Percentiles rank a stretch among this genome's conserved stretches.
phyloP scores from a whole-genome alignment of 1,140 invertebrate genomes.

The Caenorhabditis brenneri region DNA sequence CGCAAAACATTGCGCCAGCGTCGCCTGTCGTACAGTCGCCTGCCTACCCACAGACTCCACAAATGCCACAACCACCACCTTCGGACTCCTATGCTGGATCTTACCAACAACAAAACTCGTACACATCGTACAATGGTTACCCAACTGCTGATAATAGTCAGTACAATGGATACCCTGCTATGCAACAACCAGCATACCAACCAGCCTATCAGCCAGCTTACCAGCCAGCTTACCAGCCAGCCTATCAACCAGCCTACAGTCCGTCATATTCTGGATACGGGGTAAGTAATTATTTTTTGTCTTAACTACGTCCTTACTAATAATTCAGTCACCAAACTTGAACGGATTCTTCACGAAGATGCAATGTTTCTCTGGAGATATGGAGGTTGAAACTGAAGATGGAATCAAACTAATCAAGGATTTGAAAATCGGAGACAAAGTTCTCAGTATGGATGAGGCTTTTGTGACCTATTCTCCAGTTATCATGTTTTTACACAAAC shows the following conservation, averaged over 20 bases:
- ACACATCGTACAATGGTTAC: neutral
- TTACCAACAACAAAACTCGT: neutral
- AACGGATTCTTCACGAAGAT: constrained; percentile 48
- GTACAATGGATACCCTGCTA: neutral
- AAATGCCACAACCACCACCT: constrained; percentile 9
- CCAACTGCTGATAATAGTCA: neutral
- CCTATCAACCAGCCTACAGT: constrained; percentile 8
- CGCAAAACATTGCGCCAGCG: constrained; percentile 7
- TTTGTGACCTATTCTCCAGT: constrained; percentile 49
- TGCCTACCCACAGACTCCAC: neutral
- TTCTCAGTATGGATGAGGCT: constrained; percentile 53
- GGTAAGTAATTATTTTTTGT: neutral
- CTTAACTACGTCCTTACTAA: neutral
- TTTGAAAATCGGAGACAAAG: constrained; percentile 53
- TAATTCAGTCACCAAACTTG: constrained; percentile 35
- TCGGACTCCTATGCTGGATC: constrained; percentile 1
- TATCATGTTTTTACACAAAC: constrained; percentile 56
- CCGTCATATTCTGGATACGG: constrained; percentile 25
- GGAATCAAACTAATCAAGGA: constrained; percentile 53
- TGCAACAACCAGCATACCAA: constrained; percentile 39
- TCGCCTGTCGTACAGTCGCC: neutral
- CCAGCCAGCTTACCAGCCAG: constrained; percentile 43
- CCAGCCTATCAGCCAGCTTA: constrained; percentile 33
- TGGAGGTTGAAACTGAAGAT: constrained; percentile 50
- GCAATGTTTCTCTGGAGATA: constrained; percentile 54